phyloP scores from a whole-genome alignment of 2,888 invertebrate genomes.

The Patella pellucida region DNA sequence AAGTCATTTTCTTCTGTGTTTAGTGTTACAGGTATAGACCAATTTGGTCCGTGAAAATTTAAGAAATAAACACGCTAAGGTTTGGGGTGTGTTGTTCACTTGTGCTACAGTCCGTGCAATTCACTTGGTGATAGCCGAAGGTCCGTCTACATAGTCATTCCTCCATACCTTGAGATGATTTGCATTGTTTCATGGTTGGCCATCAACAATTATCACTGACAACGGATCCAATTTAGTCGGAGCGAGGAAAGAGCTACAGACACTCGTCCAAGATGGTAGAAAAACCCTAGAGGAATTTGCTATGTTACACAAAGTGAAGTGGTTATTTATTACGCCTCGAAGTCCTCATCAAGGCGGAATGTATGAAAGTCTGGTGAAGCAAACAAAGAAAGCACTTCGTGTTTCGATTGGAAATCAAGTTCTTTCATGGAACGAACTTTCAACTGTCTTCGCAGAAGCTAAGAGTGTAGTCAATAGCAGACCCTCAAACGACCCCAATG shows the following conservation, averaged over 20 bases:
- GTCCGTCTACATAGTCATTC: slow-evolving; percentile 23
- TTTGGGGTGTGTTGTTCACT: slow-evolving; percentile 26
- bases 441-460: slow-evolving; percentile 20
- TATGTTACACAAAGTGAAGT: slow-evolving; percentile 16
- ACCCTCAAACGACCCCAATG: slow-evolving; percentile 26
- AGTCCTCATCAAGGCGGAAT: slow-evolving; percentile 28
- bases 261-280: slow-evolving; percentile 21
- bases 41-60: slow-evolving; percentile 23
- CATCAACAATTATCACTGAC: slow-evolving; percentile 21
- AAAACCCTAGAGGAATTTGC: slow-evolving; percentile 11
- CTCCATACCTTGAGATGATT: slow-evolving; percentile 25
- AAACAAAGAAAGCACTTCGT: slow-evolving; percentile 19
- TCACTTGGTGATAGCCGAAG: slow-evolving; percentile 24
- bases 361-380: slow-evolving; percentile 18
- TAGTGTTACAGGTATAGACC: slow-evolving; percentile 18
- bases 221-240: slow-evolving; percentile 15
- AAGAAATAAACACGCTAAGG: slow-evolving; percentile 16
- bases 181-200: slow-evolving; percentile 24
- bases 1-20: slow-evolving; percentile 14
- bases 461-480: slow-evolving; percentile 25
- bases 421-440: slow-evolving; percentile 24
- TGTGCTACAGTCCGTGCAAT: slow-evolving; percentile 23
- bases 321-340: slow-evolving; percentile 17
- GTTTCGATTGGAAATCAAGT: slow-evolving; percentile 18
- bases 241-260: slow-evolving; percentile 12